Evolutionary conservation across 2,888 invertebrate species (phyloP), one percentile per base, ranked within the genome.

Genomic region (Eupithecia abbreviata): DNA sequence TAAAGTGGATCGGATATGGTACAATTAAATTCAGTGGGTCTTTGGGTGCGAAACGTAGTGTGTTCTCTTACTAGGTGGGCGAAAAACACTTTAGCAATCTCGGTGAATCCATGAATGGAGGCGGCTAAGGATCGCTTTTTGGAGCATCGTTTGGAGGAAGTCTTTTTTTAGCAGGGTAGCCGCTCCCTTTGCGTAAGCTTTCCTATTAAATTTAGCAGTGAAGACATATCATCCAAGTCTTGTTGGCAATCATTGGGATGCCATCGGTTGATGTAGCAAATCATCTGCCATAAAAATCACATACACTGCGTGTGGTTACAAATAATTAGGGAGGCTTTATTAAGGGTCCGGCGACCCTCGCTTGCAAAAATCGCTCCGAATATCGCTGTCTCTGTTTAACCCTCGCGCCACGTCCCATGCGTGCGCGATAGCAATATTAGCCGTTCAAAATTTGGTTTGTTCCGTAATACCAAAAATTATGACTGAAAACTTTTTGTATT

Each of bases 281-380:
- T 15, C 5, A 5, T 51, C 15, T 51, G 51, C 10, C 18, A 58
- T 18, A 0, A 58, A 58, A 58, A 30, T 4, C 7, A 58, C 9
- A 3, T 58, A 58, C 55, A 55, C 55, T 55, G 55, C 55, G 55
- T 55, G n/a, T 55, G 55, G 55, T 55, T n/a, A 55, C 3, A 55
- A 55, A n/a, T 55, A 55, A 55, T 55, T n/a, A 55, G n/a, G n/a
- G 55, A 55, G 55, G n/a, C n/a, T 55, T 51, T 55, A 55, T 55
- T 58, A n/a, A n/a, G n/a, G n/a, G n/a, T n/a, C n/a, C n/a, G n/a
- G n/a, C n/a, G n/a, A n/a, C n/a, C n/a, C n/a, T n/a, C n/a, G n/a
- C n/a, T n/a, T n/a, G n/a, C n/a, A n/a, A n/a, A n/a, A n/a, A n/a
- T n/a, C n/a, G n/a, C n/a, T n/a, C n/a, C n/a, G n/a, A n/a, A n/a